phyloP scores from a whole-genome alignment of 1,140 invertebrate species.

The Phocides pigmalion region DNA sequence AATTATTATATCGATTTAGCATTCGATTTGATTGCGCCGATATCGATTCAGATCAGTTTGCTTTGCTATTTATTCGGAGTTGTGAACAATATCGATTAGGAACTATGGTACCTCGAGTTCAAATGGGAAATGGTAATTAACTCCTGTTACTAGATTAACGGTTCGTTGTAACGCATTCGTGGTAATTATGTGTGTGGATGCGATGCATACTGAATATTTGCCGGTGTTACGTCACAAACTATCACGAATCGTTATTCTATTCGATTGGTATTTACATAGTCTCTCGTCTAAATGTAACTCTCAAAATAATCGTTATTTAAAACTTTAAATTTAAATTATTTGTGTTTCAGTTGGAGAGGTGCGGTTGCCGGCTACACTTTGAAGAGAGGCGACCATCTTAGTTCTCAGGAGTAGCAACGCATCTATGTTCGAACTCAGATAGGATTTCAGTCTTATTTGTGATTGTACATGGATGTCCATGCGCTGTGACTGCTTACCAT shows the following conservation, averaged over 20 bases:
- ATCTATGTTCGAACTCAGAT: too few species aligned
- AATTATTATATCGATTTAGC: neutral
- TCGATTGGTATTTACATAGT: constrained; percentile 2
- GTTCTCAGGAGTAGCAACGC: too few species aligned
- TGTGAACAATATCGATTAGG: neutral
- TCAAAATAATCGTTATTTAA: neutral
- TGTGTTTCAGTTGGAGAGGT: too few species aligned
- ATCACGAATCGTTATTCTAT: constrained; percentile 5
- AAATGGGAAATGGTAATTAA: constrained; percentile 11
- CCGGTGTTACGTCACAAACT: neutral
- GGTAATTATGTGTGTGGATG: constrained; percentile 3
- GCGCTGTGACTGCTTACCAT: too few species aligned
- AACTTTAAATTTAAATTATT: too few species aligned
- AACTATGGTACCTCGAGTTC: neutral
- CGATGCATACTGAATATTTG: constrained; percentile 16
- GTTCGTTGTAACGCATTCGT: constrained; percentile 16
- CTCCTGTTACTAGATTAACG: constrained; percentile 16
- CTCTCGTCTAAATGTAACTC: neutral
- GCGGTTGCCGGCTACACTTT: too few species aligned
- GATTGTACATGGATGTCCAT: too few species aligned
- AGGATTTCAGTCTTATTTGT: too few species aligned
- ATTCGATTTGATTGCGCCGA: too few species aligned
- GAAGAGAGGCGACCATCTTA: too few species aligned
- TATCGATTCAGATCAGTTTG: too few species aligned
- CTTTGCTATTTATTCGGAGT: neutral